Evolutionary conservation across 2,888 invertebrate genomes (phyloP).

Genomic region (Acleris emargana): DNA sequence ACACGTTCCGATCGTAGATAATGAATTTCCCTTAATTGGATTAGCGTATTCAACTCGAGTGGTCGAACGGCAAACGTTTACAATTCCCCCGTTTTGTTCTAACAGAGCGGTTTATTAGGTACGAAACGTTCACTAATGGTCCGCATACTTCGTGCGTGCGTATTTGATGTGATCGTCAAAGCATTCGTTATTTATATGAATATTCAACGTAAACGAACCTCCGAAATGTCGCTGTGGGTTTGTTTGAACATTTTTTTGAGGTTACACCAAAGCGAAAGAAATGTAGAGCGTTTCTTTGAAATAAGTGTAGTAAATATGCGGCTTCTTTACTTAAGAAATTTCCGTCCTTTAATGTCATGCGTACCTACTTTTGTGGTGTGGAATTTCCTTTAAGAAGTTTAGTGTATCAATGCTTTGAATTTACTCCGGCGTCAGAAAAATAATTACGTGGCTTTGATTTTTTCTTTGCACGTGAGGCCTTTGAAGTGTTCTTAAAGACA

Average conservation of each 20-base stretch:
- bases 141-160: slow-evolving; percentile 6
- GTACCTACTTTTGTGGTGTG: slow-evolving; percentile 40
- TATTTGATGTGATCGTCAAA: slow-evolving; percentile 42
- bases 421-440: slow-evolving; percentile 59
- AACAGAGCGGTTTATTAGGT: slow-evolving; percentile 24
- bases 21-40: slow-evolving; percentile 76
- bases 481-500: slow-evolving; percentile 37
- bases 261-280: slow-evolving; percentile 35
- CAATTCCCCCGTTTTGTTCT: slow-evolving; percentile 27
- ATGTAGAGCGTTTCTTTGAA: slow-evolving; percentile 53
- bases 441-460: slow-evolving; percentile 52
- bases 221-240: slow-evolving; percentile 48
- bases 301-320: slow-evolving; percentile 49
- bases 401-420: slow-evolving; percentile 47
- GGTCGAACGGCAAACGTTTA: slow-evolving; percentile 48
- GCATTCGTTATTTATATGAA: slow-evolving; percentile 49
- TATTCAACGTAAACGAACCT: slow-evolving; percentile 56
- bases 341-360: slow-evolving; percentile 41
- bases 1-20: slow-evolving; percentile 71
- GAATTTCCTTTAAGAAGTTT: slow-evolving; percentile 46
- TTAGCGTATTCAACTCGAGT: slow-evolving; percentile 60
- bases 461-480: slow-evolving; percentile 52
- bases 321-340: slow-evolving; percentile 51
- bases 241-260: slow-evolving; percentile 39
- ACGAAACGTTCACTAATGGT: slow-evolving; percentile 16